Percentiles rank a stretch among this genome's conserved stretches.
Evolutionary conservation across 2,113 vertebrate genomes (phyloP).

Genomic region (Pomatostomus ruficeps): DNA sequence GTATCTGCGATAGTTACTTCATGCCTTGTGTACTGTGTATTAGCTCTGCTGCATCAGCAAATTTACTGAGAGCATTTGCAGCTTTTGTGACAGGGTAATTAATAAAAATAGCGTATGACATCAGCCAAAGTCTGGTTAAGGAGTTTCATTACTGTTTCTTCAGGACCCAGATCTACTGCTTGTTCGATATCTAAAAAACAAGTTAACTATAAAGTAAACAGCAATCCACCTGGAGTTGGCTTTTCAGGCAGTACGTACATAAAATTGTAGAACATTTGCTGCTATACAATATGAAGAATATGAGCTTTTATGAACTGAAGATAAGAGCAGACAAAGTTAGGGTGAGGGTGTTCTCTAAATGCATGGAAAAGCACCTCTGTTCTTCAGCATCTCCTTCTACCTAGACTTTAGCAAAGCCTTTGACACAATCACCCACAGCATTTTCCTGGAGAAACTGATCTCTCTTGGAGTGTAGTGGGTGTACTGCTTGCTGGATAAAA

Average conservation of each 20-base stretch:
- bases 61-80: neutral
- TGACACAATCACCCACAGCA: neutral
- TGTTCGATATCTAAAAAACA: neutral
- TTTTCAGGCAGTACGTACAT: neutral
- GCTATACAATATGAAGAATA: neutral
- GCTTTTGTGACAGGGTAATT: neutral
- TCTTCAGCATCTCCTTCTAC: neutral
- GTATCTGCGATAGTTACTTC: neutral
- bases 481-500: neutral
- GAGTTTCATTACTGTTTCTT: neutral
- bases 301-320: neutral
- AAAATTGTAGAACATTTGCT: neutral
- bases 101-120: neutral
- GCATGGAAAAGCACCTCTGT: neutral
- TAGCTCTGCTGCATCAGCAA: neutral
- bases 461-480: neutral
- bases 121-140: neutral
- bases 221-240: neutral
- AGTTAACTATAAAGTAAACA: neutral
- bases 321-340: neutral
- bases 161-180: neutral
- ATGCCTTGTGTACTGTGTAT: neutral
- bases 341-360: neutral
- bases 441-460: neutral
- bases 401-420: neutral